phyloP scores from a whole-genome alignment of 2,888 invertebrate species.

The Cynaeus angustus region DNA sequence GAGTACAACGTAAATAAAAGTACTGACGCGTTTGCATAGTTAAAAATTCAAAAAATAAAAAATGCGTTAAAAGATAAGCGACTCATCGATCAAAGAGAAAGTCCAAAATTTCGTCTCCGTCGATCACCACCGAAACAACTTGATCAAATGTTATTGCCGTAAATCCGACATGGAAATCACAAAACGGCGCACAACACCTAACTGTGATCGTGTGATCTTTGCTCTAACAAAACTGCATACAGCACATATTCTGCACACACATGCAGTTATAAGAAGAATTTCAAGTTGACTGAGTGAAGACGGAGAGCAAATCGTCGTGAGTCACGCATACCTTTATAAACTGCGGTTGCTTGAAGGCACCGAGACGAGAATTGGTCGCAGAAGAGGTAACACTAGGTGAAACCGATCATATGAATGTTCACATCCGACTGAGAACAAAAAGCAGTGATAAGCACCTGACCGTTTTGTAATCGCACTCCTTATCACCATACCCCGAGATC shows the following conservation, averaged over 20 bases:
- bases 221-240: constrained; percentile 12
- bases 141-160: no score
- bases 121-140: no score
- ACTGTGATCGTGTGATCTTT: no score
- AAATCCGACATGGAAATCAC: not conserved
- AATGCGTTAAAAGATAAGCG: not conserved
- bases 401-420: constrained; percentile 9
- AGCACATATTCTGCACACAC: constrained; percentile 36
- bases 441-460: constrained; percentile 40
- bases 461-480: constrained; percentile 28
- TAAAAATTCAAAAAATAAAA: no score
- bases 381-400: constrained; percentile 14
- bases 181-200: not conserved
- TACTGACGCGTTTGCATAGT: no score
- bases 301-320: constrained; percentile 45
- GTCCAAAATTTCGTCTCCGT: not conserved
- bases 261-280: constrained; percentile 41
- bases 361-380: constrained; percentile 11
- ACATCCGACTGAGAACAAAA: constrained; percentile 7
- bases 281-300: constrained; percentile 39
- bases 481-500: constrained; percentile 7
- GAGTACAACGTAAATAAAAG: no score
- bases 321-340: constrained; percentile 46
- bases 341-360: constrained; percentile 39
- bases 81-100: not conserved